Base-by-base conservation (phyloP, 2,113 vertebrate species). In the Garra rufa region DNA sequence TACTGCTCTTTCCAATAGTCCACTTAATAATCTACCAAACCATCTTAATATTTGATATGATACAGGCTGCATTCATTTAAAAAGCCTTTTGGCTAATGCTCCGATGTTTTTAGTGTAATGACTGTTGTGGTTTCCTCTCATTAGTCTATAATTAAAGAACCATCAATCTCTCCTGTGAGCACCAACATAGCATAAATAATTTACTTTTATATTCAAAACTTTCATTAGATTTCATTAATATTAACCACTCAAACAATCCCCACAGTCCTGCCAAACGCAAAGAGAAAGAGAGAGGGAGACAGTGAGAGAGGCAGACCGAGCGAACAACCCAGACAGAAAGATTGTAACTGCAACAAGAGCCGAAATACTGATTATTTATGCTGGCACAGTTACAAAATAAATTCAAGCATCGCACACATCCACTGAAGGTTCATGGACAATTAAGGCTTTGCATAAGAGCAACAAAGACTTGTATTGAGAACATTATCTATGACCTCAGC, bases 191-290 rank as follows among this genome's bases (percentile, higher is more conserved):
- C 61, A 80, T 70, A 24, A 82, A 82, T 82, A 82, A 82, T 82
- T 82, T 7, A 82, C 48, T 70, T 70, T 17, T 82, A 41, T 82
- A 82, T 82, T 52, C 44, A 41, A 82, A 82, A 82, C 65, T 52
- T 82, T 55, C 65, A 81, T 81, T 70, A 55, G 28, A 81, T 81
- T 81, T 81, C 63, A 69, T 81, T 81, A 81, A 81, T 81, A 81
- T 82, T 70, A 82, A 81, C 46, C 17, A 81, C 44, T 55, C 65
- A 81, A 80, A 82, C 65, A 70, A 82, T 82, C 44, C 21, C 46
- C 28, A 70, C 26, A 70, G 79, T 52, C 46, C 63, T n/a, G 28
- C 30, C 24, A 70, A 70, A 67, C 21, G 9, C 1, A 63, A 9
- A 63, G 34, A 63, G 30, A 57, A 14, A 77, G 76, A 34, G 9